Percentiles rank a stretch among this genome's conserved stretches.
These are phyloP conservation scores for Desoria tigrina DNA, from an alignment of 2,888 invertebrate genomes.

Conservation along the genomic window DNA sequence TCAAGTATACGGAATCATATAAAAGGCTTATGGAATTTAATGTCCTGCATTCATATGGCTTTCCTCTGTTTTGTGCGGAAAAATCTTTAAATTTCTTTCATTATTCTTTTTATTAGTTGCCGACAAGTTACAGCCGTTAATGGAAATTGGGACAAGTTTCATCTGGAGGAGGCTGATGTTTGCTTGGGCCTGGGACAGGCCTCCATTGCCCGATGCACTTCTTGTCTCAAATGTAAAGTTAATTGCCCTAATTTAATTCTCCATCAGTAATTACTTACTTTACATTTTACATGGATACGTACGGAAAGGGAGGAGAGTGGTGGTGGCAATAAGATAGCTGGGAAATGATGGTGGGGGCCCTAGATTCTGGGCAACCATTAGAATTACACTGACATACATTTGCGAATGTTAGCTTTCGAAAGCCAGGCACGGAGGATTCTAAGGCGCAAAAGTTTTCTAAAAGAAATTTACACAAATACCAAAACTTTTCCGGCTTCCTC, in stretches of 20 bases:
- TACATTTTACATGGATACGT: background rate
- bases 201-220: constrained; percentile 45
- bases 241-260: constrained; percentile 46
- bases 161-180: constrained; percentile 2
- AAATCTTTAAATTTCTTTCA: constrained; percentile 6
- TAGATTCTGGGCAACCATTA: too few relatives aligned
- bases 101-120: constrained; percentile 19
- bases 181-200: constrained; percentile 27
- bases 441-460: too few relatives aligned
- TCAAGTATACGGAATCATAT: too few relatives aligned
- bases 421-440: too few relatives aligned
- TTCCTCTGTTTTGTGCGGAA: background rate
- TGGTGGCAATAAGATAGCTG: background rate
- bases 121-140: constrained; percentile 12
- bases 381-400: too few relatives aligned
- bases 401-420: too few relatives aligned
- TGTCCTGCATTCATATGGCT: too few relatives aligned
- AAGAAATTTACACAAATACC: too few relatives aligned
- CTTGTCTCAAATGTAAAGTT: constrained; percentile 52
- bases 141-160: constrained; percentile 10
- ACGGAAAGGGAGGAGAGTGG: background rate
- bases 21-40: too few relatives aligned
- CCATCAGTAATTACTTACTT: too few relatives aligned
- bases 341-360: constrained; percentile 3
- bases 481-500: too few relatives aligned